Evolutionary conservation across 92 coral and sea anemone species (phyloP).

Genomic region (Parazoanthus darwini): DNA sequence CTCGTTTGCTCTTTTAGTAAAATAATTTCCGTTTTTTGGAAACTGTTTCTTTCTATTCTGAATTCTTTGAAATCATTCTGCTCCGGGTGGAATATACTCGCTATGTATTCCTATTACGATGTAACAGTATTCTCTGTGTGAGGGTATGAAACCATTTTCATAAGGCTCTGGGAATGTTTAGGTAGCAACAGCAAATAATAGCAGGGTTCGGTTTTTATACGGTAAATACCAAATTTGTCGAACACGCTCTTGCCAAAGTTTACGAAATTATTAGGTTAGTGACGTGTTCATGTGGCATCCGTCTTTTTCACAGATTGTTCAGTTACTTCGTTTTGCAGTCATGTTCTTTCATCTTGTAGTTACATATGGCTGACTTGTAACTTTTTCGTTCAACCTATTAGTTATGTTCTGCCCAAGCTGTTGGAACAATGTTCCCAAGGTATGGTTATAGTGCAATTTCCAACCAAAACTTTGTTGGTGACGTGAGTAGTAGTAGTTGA

Average conservation of each 20-base stretch:
- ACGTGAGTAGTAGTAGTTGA: neutral
- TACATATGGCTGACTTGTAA: neutral
- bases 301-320: neutral
- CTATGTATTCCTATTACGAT: no score
- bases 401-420: slow-evolving; percentile 75
- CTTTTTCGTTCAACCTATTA: slow-evolving; percentile 6
- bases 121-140: no score
- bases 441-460: slow-evolving; percentile 13
- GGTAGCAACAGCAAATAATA: no score
- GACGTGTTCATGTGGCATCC: no score
- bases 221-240: neutral
- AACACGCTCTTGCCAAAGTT: neutral
- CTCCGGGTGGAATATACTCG: no score
- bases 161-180: no score
- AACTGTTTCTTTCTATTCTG: no score
- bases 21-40: neutral
- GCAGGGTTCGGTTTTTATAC: no score
- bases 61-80: no score
- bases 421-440: slow-evolving; percentile 91
- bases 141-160: no score
- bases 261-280: neutral
- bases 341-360: neutral
- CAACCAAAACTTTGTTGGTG: neutral
- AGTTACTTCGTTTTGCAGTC: no score
- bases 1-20: no score